Evolutionary conservation across 1,140 invertebrate species (phyloP).

Genomic region (Bombus vancouverensis): DNA sequence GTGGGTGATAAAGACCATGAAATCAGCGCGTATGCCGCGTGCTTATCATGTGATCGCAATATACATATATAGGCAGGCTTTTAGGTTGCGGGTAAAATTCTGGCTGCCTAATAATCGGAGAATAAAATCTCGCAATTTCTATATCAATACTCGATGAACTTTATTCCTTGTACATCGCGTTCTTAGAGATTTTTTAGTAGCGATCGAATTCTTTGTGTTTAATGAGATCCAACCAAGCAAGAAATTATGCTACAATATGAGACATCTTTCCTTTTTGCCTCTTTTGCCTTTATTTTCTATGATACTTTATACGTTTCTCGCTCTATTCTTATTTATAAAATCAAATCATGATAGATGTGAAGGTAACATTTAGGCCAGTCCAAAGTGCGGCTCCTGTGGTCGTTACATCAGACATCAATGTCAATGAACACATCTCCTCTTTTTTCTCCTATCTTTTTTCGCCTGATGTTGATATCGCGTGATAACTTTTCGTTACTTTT

Average conservation of each 20-base stretch:
- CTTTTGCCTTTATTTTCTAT: no score
- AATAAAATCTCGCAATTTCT: neutral
- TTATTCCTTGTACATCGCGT: neutral
- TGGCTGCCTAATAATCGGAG: neutral
- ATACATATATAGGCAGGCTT: neutral
- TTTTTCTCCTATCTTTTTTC: neutral
- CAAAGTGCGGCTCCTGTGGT: neutral
- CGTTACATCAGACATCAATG: constrained; percentile 12
- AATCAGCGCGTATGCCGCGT: constrained; percentile 22
- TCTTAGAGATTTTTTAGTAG: neutral
- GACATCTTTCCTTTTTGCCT: neutral
- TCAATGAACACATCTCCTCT: neutral
- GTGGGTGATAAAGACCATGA: neutral
- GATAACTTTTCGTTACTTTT: neutral
- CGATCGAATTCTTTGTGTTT: neutral
- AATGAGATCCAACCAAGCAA: neutral
- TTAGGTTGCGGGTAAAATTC: neutral
- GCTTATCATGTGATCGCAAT: constrained; percentile 51
- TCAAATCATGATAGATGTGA: neutral
- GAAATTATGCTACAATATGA: neutral
- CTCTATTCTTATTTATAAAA: neutral
- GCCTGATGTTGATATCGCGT: neutral
- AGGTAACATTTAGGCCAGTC: neutral
- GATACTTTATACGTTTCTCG: neutral
- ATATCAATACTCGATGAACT: neutral